Conservation (phyloP, 2,113 vertebrate species). For the Toxotes jaculatrix region DNA sequence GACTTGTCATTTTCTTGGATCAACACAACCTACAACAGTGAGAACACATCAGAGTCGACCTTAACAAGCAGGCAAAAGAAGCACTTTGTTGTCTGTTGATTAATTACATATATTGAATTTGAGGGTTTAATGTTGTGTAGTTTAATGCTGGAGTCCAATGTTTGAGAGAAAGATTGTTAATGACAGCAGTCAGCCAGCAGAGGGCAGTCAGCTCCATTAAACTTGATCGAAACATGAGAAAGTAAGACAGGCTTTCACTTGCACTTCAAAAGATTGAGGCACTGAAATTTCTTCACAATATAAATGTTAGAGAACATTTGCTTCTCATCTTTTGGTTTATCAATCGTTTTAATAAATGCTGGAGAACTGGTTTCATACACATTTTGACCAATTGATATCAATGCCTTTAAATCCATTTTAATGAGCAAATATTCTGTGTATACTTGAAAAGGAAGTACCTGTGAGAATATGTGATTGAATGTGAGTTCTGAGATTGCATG, state of each 20-base stretch:
- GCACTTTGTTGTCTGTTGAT: not conserved
- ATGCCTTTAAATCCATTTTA: not conserved
- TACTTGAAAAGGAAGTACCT: not conserved
- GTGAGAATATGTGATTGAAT: not conserved
- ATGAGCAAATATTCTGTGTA: not conserved
- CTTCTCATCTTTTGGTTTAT: not conserved
- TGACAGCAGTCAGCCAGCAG: constrained; percentile 58
- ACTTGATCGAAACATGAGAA: not conserved
- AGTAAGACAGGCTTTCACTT: not conserved
- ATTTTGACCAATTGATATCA: not conserved
- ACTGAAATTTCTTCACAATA: not conserved
- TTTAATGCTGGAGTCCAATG: not conserved
- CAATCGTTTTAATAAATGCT: not conserved
- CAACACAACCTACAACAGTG: constrained; percentile 10
- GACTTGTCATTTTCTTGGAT: constrained; percentile 20
- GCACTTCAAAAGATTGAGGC: not conserved
- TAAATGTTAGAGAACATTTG: not conserved
- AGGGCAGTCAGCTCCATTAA: constrained; percentile 57
- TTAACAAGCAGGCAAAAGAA: not conserved
- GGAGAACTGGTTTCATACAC: not conserved
- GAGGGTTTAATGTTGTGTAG: not conserved
- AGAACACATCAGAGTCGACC: not conserved
- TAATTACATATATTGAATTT: not conserved
- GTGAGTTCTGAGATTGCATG: not conserved
- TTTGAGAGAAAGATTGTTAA: not conserved